phyloP scores from a whole-genome alignment of 1,140 invertebrate genomes.

The Pseudomyrmex sp. region DNA sequence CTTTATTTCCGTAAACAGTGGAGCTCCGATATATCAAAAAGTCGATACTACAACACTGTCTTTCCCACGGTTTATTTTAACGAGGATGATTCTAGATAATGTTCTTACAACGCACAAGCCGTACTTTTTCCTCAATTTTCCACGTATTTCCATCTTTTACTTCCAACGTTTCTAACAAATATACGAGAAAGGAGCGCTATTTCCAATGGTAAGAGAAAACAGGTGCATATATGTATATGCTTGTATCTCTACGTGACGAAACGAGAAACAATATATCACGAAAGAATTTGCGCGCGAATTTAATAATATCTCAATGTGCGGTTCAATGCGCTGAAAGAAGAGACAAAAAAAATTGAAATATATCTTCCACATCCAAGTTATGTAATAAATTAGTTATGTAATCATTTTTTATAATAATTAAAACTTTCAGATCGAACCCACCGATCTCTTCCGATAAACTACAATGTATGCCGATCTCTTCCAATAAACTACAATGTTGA shows the following conservation, averaged over 20 bases:
- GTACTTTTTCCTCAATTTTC: not conserved
- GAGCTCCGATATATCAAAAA: slow-evolving; percentile 23
- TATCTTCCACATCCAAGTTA: not conserved
- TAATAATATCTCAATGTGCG: too few species aligned
- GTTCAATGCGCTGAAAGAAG: not conserved
- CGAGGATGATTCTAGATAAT: slow-evolving; percentile 38
- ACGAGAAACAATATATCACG: too few species aligned
- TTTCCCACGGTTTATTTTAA: slow-evolving; percentile 6
- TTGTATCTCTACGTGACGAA: too few species aligned
- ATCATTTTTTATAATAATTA: not conserved
- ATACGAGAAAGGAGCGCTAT: not conserved
- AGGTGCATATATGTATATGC: not conserved
- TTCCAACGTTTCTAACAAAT: not conserved
- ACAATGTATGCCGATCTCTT: not conserved
- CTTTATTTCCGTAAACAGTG: not conserved
- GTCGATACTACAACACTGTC: slow-evolving; percentile 11
- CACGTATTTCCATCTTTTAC: not conserved
- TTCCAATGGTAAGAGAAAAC: not conserved
- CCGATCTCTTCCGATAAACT: not conserved
- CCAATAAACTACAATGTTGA: not conserved
- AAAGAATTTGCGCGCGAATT: not conserved
- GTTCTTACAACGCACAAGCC: not conserved
- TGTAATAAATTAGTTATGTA: not conserved
- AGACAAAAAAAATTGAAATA: not conserved
- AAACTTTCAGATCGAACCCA: not conserved